A percentile compares a stretch with the other conserved stretches of the same genome.
Conservation (phyloP, 1,140 invertebrate species). For the Drosophila sp. region DNA sequence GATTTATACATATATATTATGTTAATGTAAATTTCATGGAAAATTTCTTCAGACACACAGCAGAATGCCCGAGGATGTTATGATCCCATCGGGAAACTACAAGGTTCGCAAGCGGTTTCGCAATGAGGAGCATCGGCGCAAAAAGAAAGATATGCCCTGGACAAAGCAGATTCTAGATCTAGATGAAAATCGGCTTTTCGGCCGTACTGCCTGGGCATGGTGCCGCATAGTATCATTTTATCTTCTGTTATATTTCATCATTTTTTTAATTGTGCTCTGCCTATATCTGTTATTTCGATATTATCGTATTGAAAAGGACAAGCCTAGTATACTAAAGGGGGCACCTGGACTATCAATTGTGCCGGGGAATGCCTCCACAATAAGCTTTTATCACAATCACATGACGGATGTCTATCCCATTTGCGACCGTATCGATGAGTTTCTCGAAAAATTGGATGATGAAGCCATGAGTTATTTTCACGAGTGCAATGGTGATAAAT, state of each 20-base stretch:
- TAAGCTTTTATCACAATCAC: slow-evolving; percentile 10
- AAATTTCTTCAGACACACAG: slow-evolving; percentile 17
- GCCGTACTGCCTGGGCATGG: slow-evolving; percentile 49
- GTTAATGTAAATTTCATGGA: neutral
- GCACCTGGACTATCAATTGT: slow-evolving; percentile 46
- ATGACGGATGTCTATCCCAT: slow-evolving; percentile 17
- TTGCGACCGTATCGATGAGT: slow-evolving; percentile 37
- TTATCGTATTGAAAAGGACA: neutral
- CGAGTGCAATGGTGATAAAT: slow-evolving; percentile 38
- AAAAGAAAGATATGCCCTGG: slow-evolving; percentile 53
- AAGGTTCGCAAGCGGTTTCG: slow-evolving; percentile 53
- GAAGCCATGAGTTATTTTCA: slow-evolving; percentile 15
- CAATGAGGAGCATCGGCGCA: slow-evolving; percentile 18
- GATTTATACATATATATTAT: slow-evolving; percentile 3
- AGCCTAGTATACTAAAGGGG: slow-evolving; percentile 25
- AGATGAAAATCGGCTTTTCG: slow-evolving; percentile 37
- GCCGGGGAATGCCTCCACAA: neutral
- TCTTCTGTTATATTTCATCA: slow-evolving; percentile 30
- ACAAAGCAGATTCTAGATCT: slow-evolving; percentile 46
- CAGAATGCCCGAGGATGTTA: slow-evolving; percentile 26
- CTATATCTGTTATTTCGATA: slow-evolving; percentile 4
- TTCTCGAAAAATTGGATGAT: slow-evolving; percentile 11
- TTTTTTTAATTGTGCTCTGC: neutral
- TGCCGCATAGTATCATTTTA: slow-evolving; percentile 43
- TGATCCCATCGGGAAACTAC: slow-evolving; percentile 41